Conservation (phyloP, 1,140 invertebrate genomes). For the Achroia grisella region DNA sequence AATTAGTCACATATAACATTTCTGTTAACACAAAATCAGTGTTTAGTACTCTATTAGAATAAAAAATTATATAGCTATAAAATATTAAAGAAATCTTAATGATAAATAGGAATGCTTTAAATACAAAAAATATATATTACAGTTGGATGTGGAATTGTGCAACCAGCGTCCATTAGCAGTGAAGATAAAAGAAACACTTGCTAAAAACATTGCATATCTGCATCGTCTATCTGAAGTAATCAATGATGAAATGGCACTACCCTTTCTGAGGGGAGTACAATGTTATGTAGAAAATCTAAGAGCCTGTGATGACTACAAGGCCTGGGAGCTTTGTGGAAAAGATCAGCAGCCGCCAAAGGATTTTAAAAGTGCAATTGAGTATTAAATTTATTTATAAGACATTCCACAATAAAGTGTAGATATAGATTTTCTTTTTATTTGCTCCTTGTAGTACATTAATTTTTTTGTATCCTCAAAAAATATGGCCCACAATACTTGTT, state of each 20-base stretch:
- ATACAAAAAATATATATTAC: slow-evolving; percentile 22
- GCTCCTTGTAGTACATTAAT: slow-evolving; percentile 14
- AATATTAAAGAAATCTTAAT: too few relatives aligned
- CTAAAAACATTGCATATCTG: slow-evolving; percentile 62
- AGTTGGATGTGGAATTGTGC: slow-evolving; percentile 64
- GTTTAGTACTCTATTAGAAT: too few relatives aligned
- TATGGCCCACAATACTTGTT: too few relatives aligned
- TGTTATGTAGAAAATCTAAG: slow-evolving; percentile 61
- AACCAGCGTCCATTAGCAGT: slow-evolving; percentile 56
- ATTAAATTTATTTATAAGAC: slow-evolving; percentile 36
- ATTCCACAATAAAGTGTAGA: slow-evolving; percentile 56
- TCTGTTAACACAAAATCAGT: too few relatives aligned
- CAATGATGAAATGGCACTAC: slow-evolving; percentile 62
- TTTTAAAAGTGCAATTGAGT: slow-evolving; percentile 64
- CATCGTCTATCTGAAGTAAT: slow-evolving; percentile 64
- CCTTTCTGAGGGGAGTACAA: slow-evolving; percentile 60
- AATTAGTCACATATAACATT: too few relatives aligned
- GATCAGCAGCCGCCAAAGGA: slow-evolving; percentile 61
- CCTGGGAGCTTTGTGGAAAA: slow-evolving; percentile 66
- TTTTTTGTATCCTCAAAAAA: too few relatives aligned
- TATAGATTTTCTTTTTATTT: slow-evolving; percentile 25
- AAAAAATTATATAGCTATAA: too few relatives aligned
- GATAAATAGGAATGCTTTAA: too few relatives aligned
- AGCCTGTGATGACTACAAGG: slow-evolving; percentile 64
- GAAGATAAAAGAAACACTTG: slow-evolving; percentile 59